Conservation (phyloP, 2,888 invertebrate genomes). For the Prenolepis imparis region DNA sequence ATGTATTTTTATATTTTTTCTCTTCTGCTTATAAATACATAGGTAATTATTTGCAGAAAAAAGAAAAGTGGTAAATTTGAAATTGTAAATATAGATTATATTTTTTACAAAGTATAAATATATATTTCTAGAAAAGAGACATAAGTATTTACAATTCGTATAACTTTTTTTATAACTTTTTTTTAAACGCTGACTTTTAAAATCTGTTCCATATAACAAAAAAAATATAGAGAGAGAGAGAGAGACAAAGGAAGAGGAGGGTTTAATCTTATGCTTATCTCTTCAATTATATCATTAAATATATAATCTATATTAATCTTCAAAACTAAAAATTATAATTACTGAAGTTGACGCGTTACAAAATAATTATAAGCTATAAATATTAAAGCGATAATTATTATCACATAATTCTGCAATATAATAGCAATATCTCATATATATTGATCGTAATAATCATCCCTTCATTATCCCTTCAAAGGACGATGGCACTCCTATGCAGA, state of each 20-base stretch:
- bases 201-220: not conserved
- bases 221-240: too few relatives aligned
- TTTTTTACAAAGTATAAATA: too few relatives aligned
- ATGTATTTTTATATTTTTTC: too few relatives aligned
- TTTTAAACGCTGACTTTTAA: not conserved
- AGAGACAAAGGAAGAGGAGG: too few relatives aligned
- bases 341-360: not conserved
- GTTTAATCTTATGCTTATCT: not conserved
- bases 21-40: too few relatives aligned
- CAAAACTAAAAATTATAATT: not conserved
- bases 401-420: slow-evolving; percentile 2
- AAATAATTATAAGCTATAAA: not conserved
- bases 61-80: too few relatives aligned
- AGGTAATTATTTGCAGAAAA: too few relatives aligned
- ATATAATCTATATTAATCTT: not conserved
- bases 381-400: slow-evolving; percentile 20
- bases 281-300: not conserved
- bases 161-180: not conserved
- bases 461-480: slow-evolving; percentile 46
- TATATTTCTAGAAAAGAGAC: too few relatives aligned
- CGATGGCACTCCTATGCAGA: slow-evolving; percentile 18
- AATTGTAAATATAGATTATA: too few relatives aligned
- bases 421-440: not conserved
- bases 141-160: not conserved
- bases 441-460: slow-evolving; percentile 36